These are phyloP conservation scores for Pterophyllum scalare DNA, from an alignment of 2,113 vertebrate genomes.

Conservation along the genomic window DNA sequence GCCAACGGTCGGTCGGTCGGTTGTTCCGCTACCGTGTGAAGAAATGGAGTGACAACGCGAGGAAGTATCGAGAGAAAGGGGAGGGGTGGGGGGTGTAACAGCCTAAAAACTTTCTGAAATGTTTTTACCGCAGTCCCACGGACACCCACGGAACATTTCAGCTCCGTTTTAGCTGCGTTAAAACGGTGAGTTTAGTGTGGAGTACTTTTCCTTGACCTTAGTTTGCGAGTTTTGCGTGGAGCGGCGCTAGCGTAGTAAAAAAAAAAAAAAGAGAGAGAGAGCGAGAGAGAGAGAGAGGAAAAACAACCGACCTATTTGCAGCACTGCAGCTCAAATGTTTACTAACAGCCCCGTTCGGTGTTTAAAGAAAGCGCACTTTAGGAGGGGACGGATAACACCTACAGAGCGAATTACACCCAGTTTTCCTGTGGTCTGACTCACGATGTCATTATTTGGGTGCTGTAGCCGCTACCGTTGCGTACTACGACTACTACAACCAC, in stretches of 20 bases:
- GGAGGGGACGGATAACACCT: slow-evolving; percentile 10
- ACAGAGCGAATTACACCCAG: neutral
- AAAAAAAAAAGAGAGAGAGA: neutral
- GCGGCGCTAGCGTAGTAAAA: slow-evolving; percentile 60
- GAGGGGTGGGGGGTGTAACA: slow-evolving; percentile 63
- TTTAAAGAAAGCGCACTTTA: slow-evolving; percentile 6
- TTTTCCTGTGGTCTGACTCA: slow-evolving; percentile 32
- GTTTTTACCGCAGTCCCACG: slow-evolving; percentile 73
- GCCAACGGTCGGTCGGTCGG: slow-evolving; percentile 45
- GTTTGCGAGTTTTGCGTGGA: slow-evolving; percentile 47
- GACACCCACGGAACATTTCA: neutral
- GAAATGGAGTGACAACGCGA: slow-evolving; percentile 65
- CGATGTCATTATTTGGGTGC: slow-evolving; percentile 51
- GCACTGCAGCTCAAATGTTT: slow-evolving; percentile 60
- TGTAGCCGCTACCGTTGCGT: slow-evolving; percentile 61
- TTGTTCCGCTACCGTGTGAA: slow-evolving; percentile 52
- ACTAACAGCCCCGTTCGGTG: slow-evolving; percentile 1
- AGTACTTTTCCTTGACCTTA: slow-evolving; percentile 48
- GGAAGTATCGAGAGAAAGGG: slow-evolving; percentile 51
- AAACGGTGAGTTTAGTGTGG: neutral
- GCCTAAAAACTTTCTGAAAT: slow-evolving; percentile 82
- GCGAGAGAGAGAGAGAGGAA: no score
- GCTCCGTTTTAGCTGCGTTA: neutral
- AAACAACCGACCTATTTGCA: slow-evolving; percentile 63
- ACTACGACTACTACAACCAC: slow-evolving; percentile 74